A percentile compares a stretch with the other conserved stretches of the same genome.
These are phyloP conservation scores for Cenopis cana DNA, from an alignment of 2,888 invertebrate species.

Conservation along the genomic window DNA sequence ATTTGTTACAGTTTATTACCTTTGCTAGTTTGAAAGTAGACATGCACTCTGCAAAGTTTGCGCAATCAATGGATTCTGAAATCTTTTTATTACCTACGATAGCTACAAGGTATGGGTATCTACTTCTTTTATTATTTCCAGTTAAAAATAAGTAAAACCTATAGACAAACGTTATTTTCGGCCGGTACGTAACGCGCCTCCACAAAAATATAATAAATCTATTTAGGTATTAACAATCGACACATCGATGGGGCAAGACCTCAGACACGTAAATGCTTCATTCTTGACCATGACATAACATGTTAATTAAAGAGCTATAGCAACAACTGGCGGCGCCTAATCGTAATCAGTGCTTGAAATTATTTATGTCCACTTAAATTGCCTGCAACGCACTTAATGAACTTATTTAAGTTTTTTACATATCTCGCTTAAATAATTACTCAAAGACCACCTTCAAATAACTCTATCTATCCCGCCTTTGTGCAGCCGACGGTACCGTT, in stretches of 20 bases:
- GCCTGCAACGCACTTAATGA: constrained; percentile 67
- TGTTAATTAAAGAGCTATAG: constrained; percentile 25
- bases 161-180: neutral
- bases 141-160: neutral
- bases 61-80: too few relatives aligned
- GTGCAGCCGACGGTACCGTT: constrained; percentile 65
- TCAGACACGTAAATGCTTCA: neutral
- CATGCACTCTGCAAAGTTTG: too few relatives aligned
- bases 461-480: constrained; percentile 62
- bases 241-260: too few relatives aligned
- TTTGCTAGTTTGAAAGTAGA: too few relatives aligned
- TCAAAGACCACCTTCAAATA: constrained; percentile 73
- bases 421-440: constrained; percentile 64
- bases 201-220: neutral
- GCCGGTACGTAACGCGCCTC: neutral
- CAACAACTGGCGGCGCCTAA: constrained; percentile 18
- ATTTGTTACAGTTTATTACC: too few relatives aligned
- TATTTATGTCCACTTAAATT: constrained; percentile 69
- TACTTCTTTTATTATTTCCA: too few relatives aligned
- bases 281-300: constrained; percentile 10
- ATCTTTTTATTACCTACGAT: too few relatives aligned
- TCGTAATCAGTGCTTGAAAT: constrained; percentile 51
- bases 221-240: neutral
- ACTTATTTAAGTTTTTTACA: constrained; percentile 76
- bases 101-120: too few relatives aligned